Base-by-base conservation (phyloP, 2,888 invertebrate genomes). In the Elmis aenea region DNA sequence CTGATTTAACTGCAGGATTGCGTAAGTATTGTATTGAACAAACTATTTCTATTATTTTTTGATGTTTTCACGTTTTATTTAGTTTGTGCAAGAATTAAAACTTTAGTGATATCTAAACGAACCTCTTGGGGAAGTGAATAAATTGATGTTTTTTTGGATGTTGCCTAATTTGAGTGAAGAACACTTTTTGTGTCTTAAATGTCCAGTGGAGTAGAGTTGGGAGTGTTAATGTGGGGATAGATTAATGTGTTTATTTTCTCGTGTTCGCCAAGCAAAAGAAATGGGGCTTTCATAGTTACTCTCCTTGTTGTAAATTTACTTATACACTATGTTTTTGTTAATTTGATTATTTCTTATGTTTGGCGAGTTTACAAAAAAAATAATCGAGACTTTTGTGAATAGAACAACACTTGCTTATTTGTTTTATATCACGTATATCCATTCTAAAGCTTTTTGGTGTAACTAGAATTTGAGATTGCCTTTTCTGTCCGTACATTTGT, bases 401-500 rank as follows among this genome's bases (percentile, higher is more conserved):
- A 32, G 39, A 38, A 38, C 33, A 39, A 39, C 42, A 43, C 35
- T 36, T 34, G 30, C 39, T n/a, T 46, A 31, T 40, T 42, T 45
- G 43, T 43, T 46, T 46, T 44, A n/a, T 44, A 38, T 41, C 40
- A 45, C 37, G 38, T 42, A 42, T 49, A 51, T 45, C 47, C 45
- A 35, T 35, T 33, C 40, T 44, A 47, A 38, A 44, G 55, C 55
- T 55, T 55, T 42, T 54, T 48, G 47, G 38, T 55, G 55, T 55
- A 52, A 48, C 45, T 50, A 54, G 50, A 51, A 46, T 53, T 54
- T 52, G 47, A 46, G 49, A 52, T 51, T 52, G 46, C 51, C 45
- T 47, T n/a, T 51, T 51, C 52, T 50, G 48, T 53, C 48, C 40
- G 50, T 53, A 52, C 40, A 43, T 46, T 42, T 51, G 41, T 50